Evolutionary conservation across 2,113 vertebrate genomes (phyloP), one percentile per base, ranked within the genome.

Genomic region (Toxotes jaculatrix): DNA sequence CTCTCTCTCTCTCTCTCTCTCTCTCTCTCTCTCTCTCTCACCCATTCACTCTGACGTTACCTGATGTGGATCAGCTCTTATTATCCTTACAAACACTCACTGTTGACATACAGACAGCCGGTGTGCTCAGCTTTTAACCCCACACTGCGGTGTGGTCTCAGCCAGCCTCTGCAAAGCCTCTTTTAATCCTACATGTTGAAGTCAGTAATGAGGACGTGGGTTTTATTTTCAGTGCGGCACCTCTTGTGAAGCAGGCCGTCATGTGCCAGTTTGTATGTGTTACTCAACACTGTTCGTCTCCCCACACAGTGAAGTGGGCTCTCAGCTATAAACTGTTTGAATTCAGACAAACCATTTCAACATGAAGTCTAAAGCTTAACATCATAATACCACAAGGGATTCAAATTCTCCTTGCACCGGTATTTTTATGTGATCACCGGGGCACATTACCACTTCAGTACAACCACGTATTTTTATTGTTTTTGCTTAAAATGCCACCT

Each of bases 141-240:
- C 59, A 57, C 74, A 3, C 55, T 42, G 62, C 31, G 64, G 45
- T 78, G 79, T 57, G 60, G 27, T 71, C 77, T 84, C 68, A 19
- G 12, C 64, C 78, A 56, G 77, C 70, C 74, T 75, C 78, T 68
- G 77, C 68, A 51, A 67, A 85, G 83, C 79, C 80, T 79, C 73
- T 78, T 88, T 87, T 89, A 61, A 89, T 87, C 82, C 83, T 5
- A 49, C 72, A 38, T 43, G 4, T 74, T 72, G 74, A 63, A 84
- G 83, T 86, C 75, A 13, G 71, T 89, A 84, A 86, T 80, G 81
- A 88, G 83, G 76, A 73, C 56, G 73, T 83, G 74, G 60, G 38
- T 40, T 66, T 84, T 69, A 71, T 78, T 85, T 64, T 68, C 62
- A 82, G 2, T 60, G 74, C 17, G 7, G 72, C 56, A 42, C 73